phyloP scores from a whole-genome alignment of 2,797 vertebrate genomes.

The Melanotaenia maccullochi region DNA sequence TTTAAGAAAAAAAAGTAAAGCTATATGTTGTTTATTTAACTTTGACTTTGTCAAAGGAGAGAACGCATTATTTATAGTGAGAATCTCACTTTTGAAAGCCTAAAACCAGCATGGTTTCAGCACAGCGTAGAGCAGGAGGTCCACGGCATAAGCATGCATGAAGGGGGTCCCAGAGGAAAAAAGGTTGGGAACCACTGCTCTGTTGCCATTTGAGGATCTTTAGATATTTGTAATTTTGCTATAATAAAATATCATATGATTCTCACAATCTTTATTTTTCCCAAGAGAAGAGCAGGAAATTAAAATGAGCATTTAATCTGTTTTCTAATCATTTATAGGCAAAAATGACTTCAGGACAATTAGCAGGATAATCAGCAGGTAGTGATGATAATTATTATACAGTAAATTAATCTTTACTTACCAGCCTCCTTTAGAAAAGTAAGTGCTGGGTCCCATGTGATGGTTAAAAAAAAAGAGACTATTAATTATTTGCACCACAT shows the following conservation, averaged over 20 bases:
- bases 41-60: too few relatives aligned
- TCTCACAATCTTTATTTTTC: background rate
- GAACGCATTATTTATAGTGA: too few relatives aligned
- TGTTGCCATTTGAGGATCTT: background rate
- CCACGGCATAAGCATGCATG: too few relatives aligned
- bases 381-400: constrained; percentile 9
- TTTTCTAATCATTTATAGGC: constrained; percentile 3
- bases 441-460: constrained; percentile 4
- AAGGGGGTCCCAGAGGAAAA: too few relatives aligned
- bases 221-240: background rate
- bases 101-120: too few relatives aligned
- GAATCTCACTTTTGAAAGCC: too few relatives aligned
- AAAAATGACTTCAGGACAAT: constrained; percentile 6
- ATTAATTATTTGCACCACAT: constrained; percentile 37
- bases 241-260: background rate
- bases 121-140: too few relatives aligned
- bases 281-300: constrained; percentile 6
- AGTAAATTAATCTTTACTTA: constrained; percentile 7
- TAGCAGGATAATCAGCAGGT: constrained; percentile 16
- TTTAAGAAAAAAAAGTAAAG: too few relatives aligned
- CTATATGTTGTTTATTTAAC: too few relatives aligned
- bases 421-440: constrained; percentile 15
- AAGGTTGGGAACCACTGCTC: background rate
- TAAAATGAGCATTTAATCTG: constrained; percentile 14
- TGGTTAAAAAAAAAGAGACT: constrained; percentile 26